These are phyloP conservation scores for Toxotes chatareus DNA, from an alignment of 2,113 vertebrate species.

Conservation along the genomic window DNA sequence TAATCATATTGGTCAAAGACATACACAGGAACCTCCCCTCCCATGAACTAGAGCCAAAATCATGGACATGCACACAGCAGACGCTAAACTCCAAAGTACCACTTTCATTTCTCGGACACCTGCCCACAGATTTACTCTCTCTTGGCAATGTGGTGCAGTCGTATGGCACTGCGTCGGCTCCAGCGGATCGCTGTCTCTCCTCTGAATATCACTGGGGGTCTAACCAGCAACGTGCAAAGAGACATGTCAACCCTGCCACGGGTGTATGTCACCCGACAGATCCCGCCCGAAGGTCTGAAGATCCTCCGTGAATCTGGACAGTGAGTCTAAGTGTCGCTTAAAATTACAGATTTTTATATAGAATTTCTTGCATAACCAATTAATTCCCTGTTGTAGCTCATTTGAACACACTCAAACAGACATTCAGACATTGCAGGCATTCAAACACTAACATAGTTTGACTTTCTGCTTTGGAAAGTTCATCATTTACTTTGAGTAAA, in stretches of 20 bases:
- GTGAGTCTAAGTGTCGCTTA: slow-evolving; percentile 70
- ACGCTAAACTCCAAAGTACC: slow-evolving; percentile 59
- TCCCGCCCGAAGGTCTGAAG: slow-evolving; percentile 84
- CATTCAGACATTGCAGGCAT: no score
- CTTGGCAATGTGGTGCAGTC: slow-evolving; percentile 80
- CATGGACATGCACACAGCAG: slow-evolving; percentile 32
- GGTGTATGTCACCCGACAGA: slow-evolving; percentile 85
- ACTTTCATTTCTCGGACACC: slow-evolving; percentile 6
- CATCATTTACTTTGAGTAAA: slow-evolving; percentile 73
- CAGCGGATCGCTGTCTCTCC: slow-evolving; percentile 65
- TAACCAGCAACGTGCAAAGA: slow-evolving; percentile 59
- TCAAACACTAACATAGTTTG: neutral
- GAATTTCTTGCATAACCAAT: neutral
- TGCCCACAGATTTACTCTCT: slow-evolving; percentile 23
- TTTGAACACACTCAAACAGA: neutral
- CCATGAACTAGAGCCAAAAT: slow-evolving; percentile 61
- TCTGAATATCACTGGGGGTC: slow-evolving; percentile 50
- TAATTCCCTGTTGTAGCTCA: neutral
- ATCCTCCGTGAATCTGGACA: slow-evolving; percentile 83
- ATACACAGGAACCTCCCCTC: slow-evolving; percentile 70
- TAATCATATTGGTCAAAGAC: slow-evolving; percentile 73
- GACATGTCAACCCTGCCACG: slow-evolving; percentile 78
- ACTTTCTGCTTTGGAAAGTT: slow-evolving; percentile 45
- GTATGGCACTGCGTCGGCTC: slow-evolving; percentile 72
- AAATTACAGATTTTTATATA: neutral